phyloP scores from a whole-genome alignment of 2,888 invertebrate species.

The Fabriciana adippe region DNA sequence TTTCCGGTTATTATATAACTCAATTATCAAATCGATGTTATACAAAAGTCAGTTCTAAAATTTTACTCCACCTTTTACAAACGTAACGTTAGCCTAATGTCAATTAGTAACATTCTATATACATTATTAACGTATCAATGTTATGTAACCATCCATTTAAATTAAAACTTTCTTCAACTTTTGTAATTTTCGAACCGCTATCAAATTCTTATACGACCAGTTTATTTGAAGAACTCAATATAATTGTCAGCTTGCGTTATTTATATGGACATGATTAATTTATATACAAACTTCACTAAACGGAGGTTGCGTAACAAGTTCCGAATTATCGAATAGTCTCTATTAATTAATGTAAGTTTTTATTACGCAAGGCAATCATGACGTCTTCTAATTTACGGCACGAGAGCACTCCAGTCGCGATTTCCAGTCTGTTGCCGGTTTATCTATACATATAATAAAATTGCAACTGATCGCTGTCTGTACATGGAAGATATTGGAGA shows the following conservation, averaged over 20 bases:
- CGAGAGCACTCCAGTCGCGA: constrained; percentile 24
- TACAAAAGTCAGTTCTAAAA: neutral
- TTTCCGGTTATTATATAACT: too few relatives aligned
- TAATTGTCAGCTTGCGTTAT: constrained; percentile 39
- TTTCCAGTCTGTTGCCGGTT: constrained; percentile 28
- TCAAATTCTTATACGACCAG: constrained; percentile 13
- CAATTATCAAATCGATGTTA: too few relatives aligned
- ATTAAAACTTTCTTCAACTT: constrained; percentile 11
- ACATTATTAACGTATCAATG: constrained; percentile 2
- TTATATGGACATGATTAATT: constrained; percentile 41
- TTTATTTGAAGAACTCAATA: constrained; percentile 35
- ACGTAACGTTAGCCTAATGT: neutral
- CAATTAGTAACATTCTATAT: constrained; percentile 15
- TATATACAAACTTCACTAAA: constrained; percentile 36
- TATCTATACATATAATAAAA: too few relatives aligned
- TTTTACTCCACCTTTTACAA: neutral
- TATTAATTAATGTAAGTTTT: constrained; percentile 37
- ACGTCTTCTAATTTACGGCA: constrained; percentile 34
- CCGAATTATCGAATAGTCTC: constrained; percentile 34
- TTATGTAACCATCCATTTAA: constrained; percentile 2
- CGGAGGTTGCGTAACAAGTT: constrained; percentile 36
- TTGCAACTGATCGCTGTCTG: too few relatives aligned
- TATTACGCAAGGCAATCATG: constrained; percentile 30
- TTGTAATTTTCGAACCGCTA: constrained; percentile 14
- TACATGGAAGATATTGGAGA: too few relatives aligned